Percentiles rank a stretch among this genome's conserved stretches.
Conservation (phyloP, 2,888 invertebrate species). For the Chymomyza fuscimana region DNA sequence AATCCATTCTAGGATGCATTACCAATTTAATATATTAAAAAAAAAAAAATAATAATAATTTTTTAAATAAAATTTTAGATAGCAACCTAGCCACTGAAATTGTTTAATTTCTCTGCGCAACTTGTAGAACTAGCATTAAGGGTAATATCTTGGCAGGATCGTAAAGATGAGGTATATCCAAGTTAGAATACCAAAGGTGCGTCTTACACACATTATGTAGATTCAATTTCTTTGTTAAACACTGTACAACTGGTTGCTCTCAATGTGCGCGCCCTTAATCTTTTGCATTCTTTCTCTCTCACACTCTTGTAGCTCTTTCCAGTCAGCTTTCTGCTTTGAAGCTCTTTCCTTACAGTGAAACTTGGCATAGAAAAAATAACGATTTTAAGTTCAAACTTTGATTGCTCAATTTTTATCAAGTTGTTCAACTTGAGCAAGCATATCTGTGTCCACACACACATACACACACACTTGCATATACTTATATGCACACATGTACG, state of each 20-base stretch:
- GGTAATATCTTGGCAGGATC: too few relatives aligned
- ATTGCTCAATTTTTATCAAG: background rate
- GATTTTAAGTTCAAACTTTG: background rate
- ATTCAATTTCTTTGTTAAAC: background rate
- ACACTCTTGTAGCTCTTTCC: background rate
- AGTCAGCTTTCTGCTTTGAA: background rate
- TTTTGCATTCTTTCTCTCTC: background rate
- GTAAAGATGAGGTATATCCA: too few relatives aligned
- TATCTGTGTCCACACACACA: background rate
- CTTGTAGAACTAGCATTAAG: too few relatives aligned
- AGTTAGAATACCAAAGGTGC: background rate
- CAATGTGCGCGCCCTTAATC: background rate
- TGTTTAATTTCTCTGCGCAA: too few relatives aligned
- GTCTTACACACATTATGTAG: too few relatives aligned
- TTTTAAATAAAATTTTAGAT: too few relatives aligned
- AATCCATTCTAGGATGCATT: too few relatives aligned
- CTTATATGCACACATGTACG: background rate
- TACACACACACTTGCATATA: too few relatives aligned
- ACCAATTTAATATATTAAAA: too few relatives aligned
- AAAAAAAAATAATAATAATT: too few relatives aligned
- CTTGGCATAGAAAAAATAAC: background rate
- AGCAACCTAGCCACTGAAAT: too few relatives aligned
- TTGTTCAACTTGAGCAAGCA: background rate
- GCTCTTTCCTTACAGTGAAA: background rate
- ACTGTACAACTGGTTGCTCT: background rate